Percentiles rank a stretch among this genome's conserved stretches.
Conservation (phyloP, 2,797 vertebrate species). For the Trichosurus vulpecula region DNA sequence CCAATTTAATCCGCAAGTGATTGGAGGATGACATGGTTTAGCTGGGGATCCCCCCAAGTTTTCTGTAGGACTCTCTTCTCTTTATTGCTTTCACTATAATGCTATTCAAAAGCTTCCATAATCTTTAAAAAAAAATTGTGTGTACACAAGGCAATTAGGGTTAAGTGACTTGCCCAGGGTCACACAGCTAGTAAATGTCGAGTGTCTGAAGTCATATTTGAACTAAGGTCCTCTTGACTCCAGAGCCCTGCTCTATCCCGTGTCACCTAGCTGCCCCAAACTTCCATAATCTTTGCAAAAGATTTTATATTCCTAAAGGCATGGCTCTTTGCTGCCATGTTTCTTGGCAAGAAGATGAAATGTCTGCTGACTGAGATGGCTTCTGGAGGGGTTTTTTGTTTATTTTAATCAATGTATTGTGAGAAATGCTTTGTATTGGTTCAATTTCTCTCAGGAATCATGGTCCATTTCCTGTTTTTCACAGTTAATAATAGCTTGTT, state of each 20-base stretch:
- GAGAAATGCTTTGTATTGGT: not conserved
- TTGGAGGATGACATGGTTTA: not conserved
- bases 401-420: not conserved
- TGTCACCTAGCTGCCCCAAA: not conserved
- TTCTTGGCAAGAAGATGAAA: not conserved
- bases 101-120: not conserved
- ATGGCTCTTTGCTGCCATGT: not conserved
- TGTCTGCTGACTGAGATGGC: not conserved
- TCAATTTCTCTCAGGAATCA: not conserved
- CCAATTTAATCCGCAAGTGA: not conserved
- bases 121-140: not conserved
- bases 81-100: not conserved
- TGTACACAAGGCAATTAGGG: too few relatives aligned
- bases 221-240: too few relatives aligned
- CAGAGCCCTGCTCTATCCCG: too few relatives aligned
- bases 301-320: not conserved
- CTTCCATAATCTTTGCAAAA: not conserved
- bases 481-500: not conserved
- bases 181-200: too few relatives aligned
- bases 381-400: not conserved
- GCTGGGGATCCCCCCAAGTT: too few relatives aligned
- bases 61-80: not conserved
- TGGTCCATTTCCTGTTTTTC: not conserved
- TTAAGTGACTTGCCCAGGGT: too few relatives aligned
- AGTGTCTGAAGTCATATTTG: too few relatives aligned